Evolutionary conservation across 2,888 invertebrate species (phyloP).

Genomic region (Stenchaetothrips biformis): DNA sequence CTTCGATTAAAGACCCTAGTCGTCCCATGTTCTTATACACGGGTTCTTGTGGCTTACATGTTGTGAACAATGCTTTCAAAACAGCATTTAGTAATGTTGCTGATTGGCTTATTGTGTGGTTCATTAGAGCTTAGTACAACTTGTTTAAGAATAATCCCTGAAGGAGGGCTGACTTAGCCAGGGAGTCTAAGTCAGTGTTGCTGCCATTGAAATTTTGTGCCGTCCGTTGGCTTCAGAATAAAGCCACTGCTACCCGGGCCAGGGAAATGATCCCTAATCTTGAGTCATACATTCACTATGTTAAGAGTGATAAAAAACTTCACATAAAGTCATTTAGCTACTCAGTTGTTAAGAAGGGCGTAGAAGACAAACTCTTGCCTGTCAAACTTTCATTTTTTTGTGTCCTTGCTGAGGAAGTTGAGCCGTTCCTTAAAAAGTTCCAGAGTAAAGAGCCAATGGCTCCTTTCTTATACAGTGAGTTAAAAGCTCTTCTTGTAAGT

Average conservation of each 20-base stretch:
- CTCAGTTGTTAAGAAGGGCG: slow-evolving; percentile 22
- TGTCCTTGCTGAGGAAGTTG: slow-evolving; percentile 32
- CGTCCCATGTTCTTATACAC: slow-evolving; percentile 16
- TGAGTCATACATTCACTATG: slow-evolving; percentile 29
- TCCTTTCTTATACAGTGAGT: slow-evolving; percentile 32
- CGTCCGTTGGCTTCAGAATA: slow-evolving; percentile 34
- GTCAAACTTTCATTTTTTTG: slow-evolving; percentile 33
- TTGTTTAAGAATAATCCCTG: slow-evolving; percentile 33
- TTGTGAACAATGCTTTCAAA: slow-evolving; percentile 29
- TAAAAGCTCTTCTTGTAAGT: too few relatives aligned
- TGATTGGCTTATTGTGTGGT: slow-evolving; percentile 30
- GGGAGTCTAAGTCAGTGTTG: slow-evolving; percentile 28
- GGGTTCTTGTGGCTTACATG: slow-evolving; percentile 30
- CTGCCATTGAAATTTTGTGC: slow-evolving; percentile 33
- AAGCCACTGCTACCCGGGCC: slow-evolving; percentile 34
- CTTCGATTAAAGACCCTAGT: slow-evolving; percentile 26
- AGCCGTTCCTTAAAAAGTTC: slow-evolving; percentile 32
- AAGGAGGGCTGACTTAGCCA: slow-evolving; percentile 30
- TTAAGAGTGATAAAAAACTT: slow-evolving; percentile 26
- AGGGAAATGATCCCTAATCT: slow-evolving; percentile 31
- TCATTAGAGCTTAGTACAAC: slow-evolving; percentile 31
- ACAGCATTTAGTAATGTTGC: slow-evolving; percentile 26
- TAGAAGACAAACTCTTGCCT: slow-evolving; percentile 31
- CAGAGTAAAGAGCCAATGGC: slow-evolving; percentile 33
- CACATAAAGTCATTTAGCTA: slow-evolving; percentile 28